Conservation (phyloP, 2,888 invertebrate genomes). For the Archaeoteleia sp. region DNA sequence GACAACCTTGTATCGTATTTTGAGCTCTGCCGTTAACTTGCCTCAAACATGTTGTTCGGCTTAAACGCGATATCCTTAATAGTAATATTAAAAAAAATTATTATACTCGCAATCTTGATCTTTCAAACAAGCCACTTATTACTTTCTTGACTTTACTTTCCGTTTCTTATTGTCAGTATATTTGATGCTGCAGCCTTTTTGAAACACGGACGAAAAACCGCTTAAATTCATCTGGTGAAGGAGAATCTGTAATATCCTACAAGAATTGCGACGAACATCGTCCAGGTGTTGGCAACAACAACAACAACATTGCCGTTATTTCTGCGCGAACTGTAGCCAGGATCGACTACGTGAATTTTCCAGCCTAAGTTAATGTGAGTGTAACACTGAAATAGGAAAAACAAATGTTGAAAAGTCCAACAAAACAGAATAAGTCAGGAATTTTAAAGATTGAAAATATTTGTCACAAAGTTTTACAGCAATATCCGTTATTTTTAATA, state of each 20-base stretch:
- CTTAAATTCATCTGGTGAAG: conserved; percentile 58
- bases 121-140: conserved; percentile 47
- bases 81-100: conserved; percentile 2
- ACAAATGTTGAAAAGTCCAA: no score
- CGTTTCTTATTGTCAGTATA: conserved; percentile 13
- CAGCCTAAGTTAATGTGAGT: conserved; percentile 94
- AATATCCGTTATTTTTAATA: no score
- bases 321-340: conserved; percentile 76
- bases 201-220: conserved; percentile 1
- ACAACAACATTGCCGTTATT: conserved; percentile 23
- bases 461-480: no score
- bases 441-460: no score
- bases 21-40: conserved; percentile 36
- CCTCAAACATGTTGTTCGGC: conserved; percentile 16
- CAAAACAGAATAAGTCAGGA: no score
- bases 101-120: conserved; percentile 16
- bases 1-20: conserved; percentile 72
- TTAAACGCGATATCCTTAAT: no score
- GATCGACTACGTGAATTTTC: conserved; percentile 92
- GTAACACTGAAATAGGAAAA: conserved; percentile 90
- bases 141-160: conserved; percentile 48
- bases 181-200: conserved; percentile 9
- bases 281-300: conserved; percentile 38
- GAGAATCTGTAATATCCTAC: conserved; percentile 24
- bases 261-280: conserved; percentile 51